These are phyloP conservation scores for Tiaroga cobitis DNA, from an alignment of 2,797 vertebrate genomes.

Conservation along the genomic window DNA sequence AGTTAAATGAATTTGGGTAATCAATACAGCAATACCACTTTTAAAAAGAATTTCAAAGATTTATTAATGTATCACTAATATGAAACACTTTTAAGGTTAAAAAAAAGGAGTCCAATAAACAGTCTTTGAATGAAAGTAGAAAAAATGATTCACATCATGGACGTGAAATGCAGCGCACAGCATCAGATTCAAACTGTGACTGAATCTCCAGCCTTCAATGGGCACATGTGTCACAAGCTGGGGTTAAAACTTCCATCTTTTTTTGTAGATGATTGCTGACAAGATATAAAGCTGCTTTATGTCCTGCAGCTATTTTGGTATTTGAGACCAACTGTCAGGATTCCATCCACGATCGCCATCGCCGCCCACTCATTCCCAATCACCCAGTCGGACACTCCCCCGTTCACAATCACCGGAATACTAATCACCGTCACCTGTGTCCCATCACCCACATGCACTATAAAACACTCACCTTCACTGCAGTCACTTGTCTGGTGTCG, in stretches of 20 bases:
- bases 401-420: no score
- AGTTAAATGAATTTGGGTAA: neutral
- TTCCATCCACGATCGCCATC: no score
- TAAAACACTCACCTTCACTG: no score
- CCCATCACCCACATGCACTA: no score
- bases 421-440: no score
- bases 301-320: conserved; percentile 4
- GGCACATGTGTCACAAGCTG: neutral
- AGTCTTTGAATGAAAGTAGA: neutral
- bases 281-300: neutral
- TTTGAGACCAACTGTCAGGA: conserved; percentile 11
- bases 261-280: conserved; percentile 18
- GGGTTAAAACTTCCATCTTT: conserved; percentile 8
- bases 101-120: neutral
- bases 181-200: neutral
- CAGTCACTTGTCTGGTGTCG: no score
- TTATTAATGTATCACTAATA: no score
- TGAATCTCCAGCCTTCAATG: neutral
- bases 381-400: no score
- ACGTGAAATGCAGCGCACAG: neutral
- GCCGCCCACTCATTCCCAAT: no score
- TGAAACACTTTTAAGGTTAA: no score
- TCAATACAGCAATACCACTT: neutral
- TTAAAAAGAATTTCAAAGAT: no score
- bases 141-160: neutral